A percentile compares a stretch with the other conserved stretches of the same genome.
Evolutionary conservation across 1,140 invertebrate species (phyloP).

Genomic region (Gonatopus flavifemur): DNA sequence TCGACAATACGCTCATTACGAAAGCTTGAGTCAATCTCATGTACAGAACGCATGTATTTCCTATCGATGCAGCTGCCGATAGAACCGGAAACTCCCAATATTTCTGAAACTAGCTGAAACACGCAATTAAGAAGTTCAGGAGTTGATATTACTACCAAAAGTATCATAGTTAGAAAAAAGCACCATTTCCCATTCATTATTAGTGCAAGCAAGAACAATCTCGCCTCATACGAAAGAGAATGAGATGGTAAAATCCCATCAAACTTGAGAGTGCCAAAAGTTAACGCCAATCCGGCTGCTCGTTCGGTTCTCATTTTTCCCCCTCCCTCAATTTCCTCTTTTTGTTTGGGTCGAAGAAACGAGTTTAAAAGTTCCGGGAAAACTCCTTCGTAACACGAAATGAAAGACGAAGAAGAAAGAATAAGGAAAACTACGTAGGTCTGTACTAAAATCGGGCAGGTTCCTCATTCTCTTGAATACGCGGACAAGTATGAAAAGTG

Average conservation of each 20-base stretch:
- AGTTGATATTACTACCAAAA: too few relatives aligned
- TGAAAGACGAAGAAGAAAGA: background rate
- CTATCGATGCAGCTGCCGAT: too few relatives aligned
- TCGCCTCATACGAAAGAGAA: too few relatives aligned
- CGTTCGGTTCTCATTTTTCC: slow-evolving; percentile 26
- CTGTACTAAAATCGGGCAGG: too few relatives aligned
- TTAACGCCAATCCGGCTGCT: slow-evolving; percentile 29
- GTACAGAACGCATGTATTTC: too few relatives aligned
- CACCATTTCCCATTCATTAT: slow-evolving; percentile 2
- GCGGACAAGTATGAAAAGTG: slow-evolving; percentile 19
- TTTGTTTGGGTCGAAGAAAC: slow-evolving; percentile 16
- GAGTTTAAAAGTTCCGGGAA: slow-evolving; percentile 27
- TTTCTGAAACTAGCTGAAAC: too few relatives aligned
- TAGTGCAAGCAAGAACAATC: background rate
- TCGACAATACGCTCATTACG: too few relatives aligned
- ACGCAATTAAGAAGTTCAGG: too few relatives aligned
- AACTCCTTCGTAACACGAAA: slow-evolving; percentile 17
- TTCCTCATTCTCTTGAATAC: slow-evolving; percentile 10
- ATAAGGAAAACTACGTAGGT: background rate
- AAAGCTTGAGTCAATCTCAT: too few relatives aligned
- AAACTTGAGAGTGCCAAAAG: slow-evolving; percentile 40
- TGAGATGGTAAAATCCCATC: slow-evolving; percentile 32
- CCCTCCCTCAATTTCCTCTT: background rate
- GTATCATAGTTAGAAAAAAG: slow-evolving; percentile 15
- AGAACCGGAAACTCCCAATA: too few relatives aligned